Evolutionary conservation across 2,797 vertebrate species (phyloP).

Genomic region (Varecia variegata): DNA sequence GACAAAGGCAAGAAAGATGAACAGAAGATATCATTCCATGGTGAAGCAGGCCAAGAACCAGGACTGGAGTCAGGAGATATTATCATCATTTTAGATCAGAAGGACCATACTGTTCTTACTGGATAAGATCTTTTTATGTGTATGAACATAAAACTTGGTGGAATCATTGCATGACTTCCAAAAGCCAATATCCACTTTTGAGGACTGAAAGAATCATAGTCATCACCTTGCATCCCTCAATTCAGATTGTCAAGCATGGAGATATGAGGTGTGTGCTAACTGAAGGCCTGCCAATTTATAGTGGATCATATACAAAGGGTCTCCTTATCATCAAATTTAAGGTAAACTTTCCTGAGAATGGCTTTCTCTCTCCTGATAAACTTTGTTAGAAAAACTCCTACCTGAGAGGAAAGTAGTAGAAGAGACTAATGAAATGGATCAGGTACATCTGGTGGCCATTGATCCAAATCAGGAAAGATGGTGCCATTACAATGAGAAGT

Average conservation of each 20-base stretch:
- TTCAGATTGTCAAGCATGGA: constrained; percentile 91
- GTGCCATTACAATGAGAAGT: constrained; percentile 86
- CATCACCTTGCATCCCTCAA: constrained; percentile 91
- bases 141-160: constrained; percentile 91
- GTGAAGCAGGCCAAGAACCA: constrained; percentile 94
- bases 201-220: constrained; percentile 90
- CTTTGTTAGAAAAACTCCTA: constrained; percentile 88
- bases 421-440: constrained; percentile 92
- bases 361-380: constrained; percentile 89
- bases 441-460: constrained; percentile 94
- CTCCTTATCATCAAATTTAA: constrained; percentile 91
- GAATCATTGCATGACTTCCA: constrained; percentile 94
- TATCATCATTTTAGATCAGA: constrained; percentile 92
- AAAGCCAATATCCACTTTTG: constrained; percentile 90
- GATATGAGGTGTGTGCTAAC: constrained; percentile 91
- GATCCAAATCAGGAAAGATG: constrained; percentile 86
- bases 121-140: constrained; percentile 87
- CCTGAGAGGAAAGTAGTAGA: constrained; percentile 87
- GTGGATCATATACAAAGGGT: constrained; percentile 92
- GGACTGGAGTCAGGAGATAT: constrained; percentile 93
- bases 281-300: constrained; percentile 93
- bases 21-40: constrained; percentile 93
- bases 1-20: constrained; percentile 97
- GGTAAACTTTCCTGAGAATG: constrained; percentile 91
- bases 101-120: constrained; percentile 89